Evolutionary conservation across 2,888 invertebrate genomes (phyloP), one percentile per base, ranked within the genome.

Genomic region (Furcula furcula): DNA sequence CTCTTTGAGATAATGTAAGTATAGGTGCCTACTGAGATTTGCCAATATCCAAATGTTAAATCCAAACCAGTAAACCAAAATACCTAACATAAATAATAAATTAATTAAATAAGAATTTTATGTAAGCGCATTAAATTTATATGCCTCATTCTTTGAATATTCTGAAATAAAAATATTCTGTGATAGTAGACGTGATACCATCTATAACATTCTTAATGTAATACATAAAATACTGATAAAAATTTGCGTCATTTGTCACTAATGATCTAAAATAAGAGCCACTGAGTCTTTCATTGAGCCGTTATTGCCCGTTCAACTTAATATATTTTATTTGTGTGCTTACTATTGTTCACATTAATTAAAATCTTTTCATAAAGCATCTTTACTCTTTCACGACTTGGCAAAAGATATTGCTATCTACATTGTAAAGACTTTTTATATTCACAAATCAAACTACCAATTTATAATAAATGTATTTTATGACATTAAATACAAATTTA

Each of bases 171-270:
- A 76, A 81, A 83, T 78, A 85, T 81, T 86, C 87, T 88, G 87
- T 88, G 87, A 88, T 88, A 88, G 83, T 87, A 87, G 87, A 81
- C 76, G 82, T 85, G 82, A 82, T 84, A 83, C 81, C 85, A 86
- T 77, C 83, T 77, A 74, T 70, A 76, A 55, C 52, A 57, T 55
- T 57, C 55, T 49, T 43, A 58, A 53, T 60, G 49, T 60, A 48
- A 42, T 42, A 52, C 35, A 42, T 45, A n/a, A 57, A 41, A 42
- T 40, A 53, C 43, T 47, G 45, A 18, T 28, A 53, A 54, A 51
- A 52, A 48, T 58, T 62, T 61, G 51, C 70, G 68, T 74, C 79
- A 77, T 78, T 69, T 62, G 63, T 79, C 72, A 74, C 68, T 56
- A 69, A 69, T 23, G 22, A 53, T 46, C 46, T 50, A 44, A 42